Base-by-base conservation (phyloP, 2,888 invertebrate species). In the Galeruca laticollis region DNA sequence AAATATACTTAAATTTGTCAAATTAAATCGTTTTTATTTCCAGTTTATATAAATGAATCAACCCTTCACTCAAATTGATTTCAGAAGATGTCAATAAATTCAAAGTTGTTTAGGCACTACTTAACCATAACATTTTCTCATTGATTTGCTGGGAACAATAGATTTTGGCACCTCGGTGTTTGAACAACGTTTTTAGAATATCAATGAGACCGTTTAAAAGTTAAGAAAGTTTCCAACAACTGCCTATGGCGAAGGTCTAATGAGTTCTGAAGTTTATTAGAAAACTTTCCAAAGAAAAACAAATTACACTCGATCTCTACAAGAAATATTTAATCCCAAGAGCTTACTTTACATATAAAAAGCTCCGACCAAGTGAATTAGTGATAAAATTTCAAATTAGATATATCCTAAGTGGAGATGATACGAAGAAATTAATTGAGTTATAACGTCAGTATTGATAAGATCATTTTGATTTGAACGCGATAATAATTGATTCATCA, bases 231-330 rank as follows among this genome's bases (percentile, higher is more conserved):
- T 64, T 54, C 35, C 33, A 20, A 51, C 57, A 59, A 60, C 31
- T 57, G 68, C 64, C 64, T 69, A 70, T 60, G 43, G 67, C 69
- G 37, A 57, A 57, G 33, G 49, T 60, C 72, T 72, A 72, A 72
- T 67, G 72, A 72, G 69, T 72, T 72, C 67, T 61, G 67, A 69
- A 72, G 72, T 69, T 70, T 70, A 70, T 70, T 59, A 67, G 62
- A 60, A 70, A 67, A 67, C 59, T 62, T 66, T 15, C 47, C 18
- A 70, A 47, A 47, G 52, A 68, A 68, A 61, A 64, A 49, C 63
- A 68, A 63, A 69, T 63, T 47, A 52, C 60, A 40, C 49, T 60
- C 52, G 69, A 60, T 37, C 64, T 60, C 31, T 33, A 64, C 47
- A 69, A 63, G 26, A 64, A 69, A 64, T 69, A 69, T 47, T 18